Conservation (phyloP, 2,888 invertebrate genomes). For the Conus canariensis region DNA sequence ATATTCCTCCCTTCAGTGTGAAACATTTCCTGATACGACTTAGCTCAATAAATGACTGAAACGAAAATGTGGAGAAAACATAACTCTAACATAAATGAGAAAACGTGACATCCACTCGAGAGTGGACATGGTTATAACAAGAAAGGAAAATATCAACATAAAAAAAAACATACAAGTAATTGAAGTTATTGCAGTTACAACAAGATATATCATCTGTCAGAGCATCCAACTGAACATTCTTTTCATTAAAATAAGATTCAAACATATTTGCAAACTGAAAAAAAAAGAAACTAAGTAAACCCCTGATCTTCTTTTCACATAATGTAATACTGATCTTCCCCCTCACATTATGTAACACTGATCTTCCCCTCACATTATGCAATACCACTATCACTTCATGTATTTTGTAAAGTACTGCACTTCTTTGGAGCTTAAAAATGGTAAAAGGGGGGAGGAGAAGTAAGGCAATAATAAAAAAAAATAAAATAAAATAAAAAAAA, state of each 20-base stretch:
- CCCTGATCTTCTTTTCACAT: too few relatives aligned
- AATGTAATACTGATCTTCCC: too few relatives aligned
- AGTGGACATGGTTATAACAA: slow-evolving; percentile 15
- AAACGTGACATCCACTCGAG: slow-evolving; percentile 45
- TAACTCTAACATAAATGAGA: slow-evolving; percentile 49
- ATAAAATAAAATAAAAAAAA: background rate
- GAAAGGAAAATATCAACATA: slow-evolving; percentile 23
- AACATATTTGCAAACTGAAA: slow-evolving; percentile 15
- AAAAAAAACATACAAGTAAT: slow-evolving; percentile 15
- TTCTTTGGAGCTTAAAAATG: background rate
- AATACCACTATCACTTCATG: background rate
- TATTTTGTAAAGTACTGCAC: background rate
- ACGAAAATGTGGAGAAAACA: slow-evolving; percentile 78
- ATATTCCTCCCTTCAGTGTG: slow-evolving; percentile 99
- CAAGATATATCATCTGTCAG: background rate
- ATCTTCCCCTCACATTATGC: too few relatives aligned
- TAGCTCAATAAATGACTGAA: slow-evolving; percentile 99
- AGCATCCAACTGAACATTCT: slow-evolving; percentile 10
- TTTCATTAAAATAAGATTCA: background rate
- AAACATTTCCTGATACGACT: slow-evolving; percentile 99
- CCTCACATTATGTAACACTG: too few relatives aligned
- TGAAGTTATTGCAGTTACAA: background rate
- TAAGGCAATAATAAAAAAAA: slow-evolving; percentile 30
- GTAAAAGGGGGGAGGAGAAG: slow-evolving; percentile 38
- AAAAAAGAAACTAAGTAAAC: background rate